Conservation (phyloP, 1,140 invertebrate species). For the Vanessa atalanta region DNA sequence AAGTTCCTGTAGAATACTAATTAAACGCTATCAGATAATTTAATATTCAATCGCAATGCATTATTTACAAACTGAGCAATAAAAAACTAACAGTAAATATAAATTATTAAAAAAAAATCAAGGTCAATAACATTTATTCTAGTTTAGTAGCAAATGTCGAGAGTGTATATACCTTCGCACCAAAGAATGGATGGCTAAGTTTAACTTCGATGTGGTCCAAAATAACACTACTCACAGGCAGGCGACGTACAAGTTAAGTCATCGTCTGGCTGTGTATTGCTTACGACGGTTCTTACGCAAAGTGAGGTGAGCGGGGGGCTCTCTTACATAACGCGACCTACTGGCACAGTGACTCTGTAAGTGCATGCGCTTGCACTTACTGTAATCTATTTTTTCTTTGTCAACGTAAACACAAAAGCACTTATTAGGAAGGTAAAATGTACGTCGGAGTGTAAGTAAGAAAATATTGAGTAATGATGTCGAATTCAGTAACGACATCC, state of each 20-base stretch:
- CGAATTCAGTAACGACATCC: too few relatives aligned
- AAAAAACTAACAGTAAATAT: too few relatives aligned
- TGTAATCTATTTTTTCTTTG: conserved; percentile 51
- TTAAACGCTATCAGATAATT: too few relatives aligned
- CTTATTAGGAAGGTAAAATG: not conserved
- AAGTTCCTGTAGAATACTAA: too few relatives aligned
- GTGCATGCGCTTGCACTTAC: conserved; percentile 60
- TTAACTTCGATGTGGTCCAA: conserved; percentile 9
- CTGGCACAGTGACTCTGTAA: conserved; percentile 73
- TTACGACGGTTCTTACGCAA: conserved; percentile 68
- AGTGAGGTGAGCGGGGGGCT: conserved; percentile 61
- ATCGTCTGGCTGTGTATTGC: conserved; percentile 59
- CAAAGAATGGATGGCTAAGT: not conserved
- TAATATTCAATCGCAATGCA: too few relatives aligned
- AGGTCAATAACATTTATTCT: not conserved
- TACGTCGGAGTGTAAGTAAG: too few relatives aligned
- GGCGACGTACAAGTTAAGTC: conserved; percentile 43
- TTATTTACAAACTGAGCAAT: too few relatives aligned
- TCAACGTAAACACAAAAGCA: conserved; percentile 21
- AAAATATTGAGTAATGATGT: too few relatives aligned
- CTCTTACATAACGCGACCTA: conserved; percentile 69
- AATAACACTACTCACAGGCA: conserved; percentile 25
- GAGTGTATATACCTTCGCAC: not conserved
- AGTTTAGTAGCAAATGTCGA: not conserved
- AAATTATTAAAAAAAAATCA: too few relatives aligned